Evolutionary conservation across 2,797 vertebrate species (phyloP), one percentile per base, ranked within the genome.

Genomic region (Corythornis leucogaster): DNA sequence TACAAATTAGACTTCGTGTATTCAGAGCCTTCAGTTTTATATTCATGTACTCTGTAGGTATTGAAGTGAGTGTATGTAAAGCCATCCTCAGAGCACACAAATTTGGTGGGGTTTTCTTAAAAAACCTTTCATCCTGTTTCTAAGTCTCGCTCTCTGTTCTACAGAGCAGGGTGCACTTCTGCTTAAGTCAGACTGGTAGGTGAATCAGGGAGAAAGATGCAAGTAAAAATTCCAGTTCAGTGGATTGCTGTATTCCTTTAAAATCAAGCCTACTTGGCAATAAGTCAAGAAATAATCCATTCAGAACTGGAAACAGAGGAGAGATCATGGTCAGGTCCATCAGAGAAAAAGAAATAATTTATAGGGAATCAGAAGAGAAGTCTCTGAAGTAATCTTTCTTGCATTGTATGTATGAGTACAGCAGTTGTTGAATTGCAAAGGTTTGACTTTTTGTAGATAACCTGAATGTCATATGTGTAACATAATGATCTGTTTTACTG

Each of bases 391-490:
- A 81, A 76, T 17, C 24, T 84, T 90, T 68, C 38, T 80, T 73
- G 15, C 6, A 19, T 40, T 77, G 10, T 48, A 30, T 28, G 9
- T 71, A 24, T 28, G 11, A 64, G 28, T 61, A 46, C 33, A 82
- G 14, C 25, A 54, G 1, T 12, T 61, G 7, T 28, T 87, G 26
- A 80, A 85, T 54, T 74, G 15, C 9, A 31, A n/a, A 85, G 20
- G 42, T 85, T 80, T 89, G 42, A 8, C 28, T 53, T 89, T 82
- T 80, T 83, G 22, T 75, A 88, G 85, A 69, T 93, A 91, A 81
- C n/a, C 28, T 76, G 40, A 85, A 84, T 92, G 77, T 91, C 62
- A 20, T 22, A 40, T 17, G 20, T 62, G 5, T 54, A 22, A 58
- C 82, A 78, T 80, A 82, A 58, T n/a, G 30, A 86, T 85, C 40